Conservation (phyloP, 2,797 vertebrate genomes). For the Agapornis canus region DNA sequence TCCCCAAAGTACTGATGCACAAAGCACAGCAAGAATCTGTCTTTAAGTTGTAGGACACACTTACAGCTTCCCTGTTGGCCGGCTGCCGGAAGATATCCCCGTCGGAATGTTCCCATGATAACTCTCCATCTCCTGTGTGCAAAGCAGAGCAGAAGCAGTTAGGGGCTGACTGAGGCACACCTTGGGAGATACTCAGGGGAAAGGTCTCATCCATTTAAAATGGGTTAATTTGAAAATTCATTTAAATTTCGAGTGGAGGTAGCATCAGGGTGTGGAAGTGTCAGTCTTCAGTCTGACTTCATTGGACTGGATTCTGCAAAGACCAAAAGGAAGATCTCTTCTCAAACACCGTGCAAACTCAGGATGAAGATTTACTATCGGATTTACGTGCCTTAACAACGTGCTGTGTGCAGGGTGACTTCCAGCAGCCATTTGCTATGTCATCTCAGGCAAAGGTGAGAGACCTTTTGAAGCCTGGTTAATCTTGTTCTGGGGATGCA, state of each 20-base stretch:
- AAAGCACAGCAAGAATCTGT: background rate
- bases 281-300: background rate
- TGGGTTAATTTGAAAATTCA: background rate
- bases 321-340: background rate
- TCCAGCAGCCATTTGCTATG: background rate
- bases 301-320: background rate
- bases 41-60: slow-evolving; percentile 45
- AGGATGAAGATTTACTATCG: background rate
- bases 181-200: background rate
- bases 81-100: slow-evolving; percentile 81
- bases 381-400: background rate
- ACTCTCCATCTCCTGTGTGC: slow-evolving; percentile 78
- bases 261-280: background rate
- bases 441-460: background rate
- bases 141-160: slow-evolving; percentile 13
- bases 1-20: background rate
- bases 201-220: background rate
- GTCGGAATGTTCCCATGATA: slow-evolving; percentile 81
- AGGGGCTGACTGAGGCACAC: background rate
- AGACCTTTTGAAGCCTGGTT: background rate
- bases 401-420: background rate
- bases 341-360: background rate
- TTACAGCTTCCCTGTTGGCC: slow-evolving; percentile 85
- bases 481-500: background rate
- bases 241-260: background rate